Conservation (phyloP, 2,113 vertebrate species). For the Montifringilla adamsi region DNA sequence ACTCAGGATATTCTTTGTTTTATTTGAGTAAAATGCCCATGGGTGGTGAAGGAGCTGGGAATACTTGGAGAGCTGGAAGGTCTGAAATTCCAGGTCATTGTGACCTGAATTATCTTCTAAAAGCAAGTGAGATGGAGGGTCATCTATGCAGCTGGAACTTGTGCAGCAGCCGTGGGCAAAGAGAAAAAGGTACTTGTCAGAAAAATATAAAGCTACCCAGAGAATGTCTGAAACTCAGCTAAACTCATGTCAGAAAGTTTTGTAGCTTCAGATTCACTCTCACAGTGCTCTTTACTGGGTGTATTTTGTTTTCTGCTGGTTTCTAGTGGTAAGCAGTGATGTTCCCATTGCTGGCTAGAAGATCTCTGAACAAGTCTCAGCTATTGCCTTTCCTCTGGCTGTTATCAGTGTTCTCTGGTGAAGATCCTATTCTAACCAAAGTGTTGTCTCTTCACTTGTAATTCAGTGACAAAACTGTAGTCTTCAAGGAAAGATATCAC, state of each 20-base stretch:
- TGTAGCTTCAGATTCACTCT: background rate
- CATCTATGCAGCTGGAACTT: background rate
- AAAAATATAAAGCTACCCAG: background rate
- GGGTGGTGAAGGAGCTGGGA: background rate
- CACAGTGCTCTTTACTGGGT: background rate
- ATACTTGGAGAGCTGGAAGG: background rate
- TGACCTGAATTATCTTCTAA: background rate
- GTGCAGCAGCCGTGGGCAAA: background rate
- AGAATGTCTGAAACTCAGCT: background rate
- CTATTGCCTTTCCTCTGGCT: background rate
- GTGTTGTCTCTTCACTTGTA: accelerated
- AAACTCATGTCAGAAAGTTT: background rate
- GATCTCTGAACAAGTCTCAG: background rate
- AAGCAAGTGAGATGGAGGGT: background rate
- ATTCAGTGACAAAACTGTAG: background rate
- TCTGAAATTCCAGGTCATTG: background rate
- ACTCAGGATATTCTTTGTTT: background rate
- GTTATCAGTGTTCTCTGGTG: background rate
- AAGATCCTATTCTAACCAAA: background rate
- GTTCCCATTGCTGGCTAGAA: background rate
- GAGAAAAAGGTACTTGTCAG: background rate
- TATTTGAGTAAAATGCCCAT: background rate
- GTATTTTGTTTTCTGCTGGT: background rate
- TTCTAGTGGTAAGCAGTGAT: background rate
- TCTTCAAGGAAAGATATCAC: background rate